These are phyloP conservation scores for Cochlearius cochlearius DNA, from an alignment of 2,113 vertebrate species.

Conservation along the genomic window DNA sequence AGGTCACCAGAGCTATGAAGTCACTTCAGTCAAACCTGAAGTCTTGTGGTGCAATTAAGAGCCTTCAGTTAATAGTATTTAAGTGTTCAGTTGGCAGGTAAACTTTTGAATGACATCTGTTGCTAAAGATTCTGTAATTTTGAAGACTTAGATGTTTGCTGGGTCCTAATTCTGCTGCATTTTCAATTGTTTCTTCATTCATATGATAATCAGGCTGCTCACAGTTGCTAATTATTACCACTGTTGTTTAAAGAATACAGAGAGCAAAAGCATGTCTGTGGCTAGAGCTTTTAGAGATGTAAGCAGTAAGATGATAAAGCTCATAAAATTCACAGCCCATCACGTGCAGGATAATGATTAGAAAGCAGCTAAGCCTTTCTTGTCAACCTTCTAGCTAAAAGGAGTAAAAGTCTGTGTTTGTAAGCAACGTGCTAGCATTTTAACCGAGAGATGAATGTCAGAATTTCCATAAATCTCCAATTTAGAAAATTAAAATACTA, in stretches of 20 bases:
- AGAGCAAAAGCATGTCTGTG: conserved; percentile 4
- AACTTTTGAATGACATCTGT: conserved; percentile 33
- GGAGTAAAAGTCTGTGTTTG: neutral
- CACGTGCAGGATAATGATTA: conserved; percentile 16
- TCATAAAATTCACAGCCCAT: neutral
- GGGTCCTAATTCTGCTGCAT: conserved; percentile 15
- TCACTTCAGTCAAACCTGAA: neutral
- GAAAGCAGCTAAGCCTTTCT: conserved; percentile 1
- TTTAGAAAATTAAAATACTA: conserved; percentile 52
- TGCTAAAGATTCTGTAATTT: conserved; percentile 35
- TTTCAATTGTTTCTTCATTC: conserved; percentile 14
- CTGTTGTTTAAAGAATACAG: neutral
- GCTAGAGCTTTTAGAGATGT: conserved; percentile 15
- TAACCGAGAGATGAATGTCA: conserved; percentile 27
- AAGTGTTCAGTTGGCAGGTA: neutral
- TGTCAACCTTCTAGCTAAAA: conserved; percentile 30
- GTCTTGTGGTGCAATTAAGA: neutral
- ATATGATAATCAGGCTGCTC: neutral
- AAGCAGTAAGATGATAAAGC: neutral
- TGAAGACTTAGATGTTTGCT: conserved; percentile 17
- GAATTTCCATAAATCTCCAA: conserved; percentile 55
- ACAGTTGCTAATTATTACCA: conserved; percentile 30
- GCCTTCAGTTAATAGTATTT: neutral
- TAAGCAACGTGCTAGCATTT: conserved; percentile 38
- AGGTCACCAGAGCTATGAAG: neutral